Conservation (phyloP, 64 coral and sea anemone species). For the Montipora efflorescens region DNA sequence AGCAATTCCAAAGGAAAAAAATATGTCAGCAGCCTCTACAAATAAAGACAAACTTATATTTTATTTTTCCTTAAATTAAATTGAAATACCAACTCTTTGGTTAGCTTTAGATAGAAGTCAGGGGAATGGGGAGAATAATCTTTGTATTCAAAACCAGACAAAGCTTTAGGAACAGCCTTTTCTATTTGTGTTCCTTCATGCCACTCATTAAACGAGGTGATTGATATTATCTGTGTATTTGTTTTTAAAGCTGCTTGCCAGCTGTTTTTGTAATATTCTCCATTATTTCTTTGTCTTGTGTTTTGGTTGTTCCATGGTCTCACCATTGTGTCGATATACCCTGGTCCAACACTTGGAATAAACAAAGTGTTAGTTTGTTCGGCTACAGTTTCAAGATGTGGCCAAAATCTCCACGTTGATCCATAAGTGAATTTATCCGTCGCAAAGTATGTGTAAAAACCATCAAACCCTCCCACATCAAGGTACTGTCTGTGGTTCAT, state of each 20-base stretch:
- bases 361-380: constrained; percentile 88
- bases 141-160: constrained; percentile 74
- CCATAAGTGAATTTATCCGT: constrained; percentile 90
- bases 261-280: constrained; percentile 94
- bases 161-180: constrained; percentile 80
- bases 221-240: constrained; percentile 77
- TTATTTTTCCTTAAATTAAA: constrained; percentile 39
- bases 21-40: no score
- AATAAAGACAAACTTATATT: not conserved
- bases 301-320: constrained; percentile 91
- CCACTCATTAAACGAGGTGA: constrained; percentile 99
- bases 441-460: constrained; percentile 99
- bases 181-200: constrained; percentile 99
- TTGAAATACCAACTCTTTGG: constrained; percentile 76
- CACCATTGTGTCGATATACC: constrained; percentile 93
- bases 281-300: constrained; percentile 77
- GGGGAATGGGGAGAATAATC: constrained; percentile 82
- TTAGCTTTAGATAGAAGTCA: constrained; percentile 91
- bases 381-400: constrained; percentile 76
- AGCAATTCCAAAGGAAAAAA: no score
- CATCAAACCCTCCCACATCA: constrained; percentile 91
- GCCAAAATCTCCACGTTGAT: constrained; percentile 88
- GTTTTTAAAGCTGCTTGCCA: constrained; percentile 89
- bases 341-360: constrained; percentile 97
- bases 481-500: constrained; percentile 72